Evolutionary conservation across 1,140 invertebrate genomes (phyloP).

Genomic region (Tribolium madens): DNA sequence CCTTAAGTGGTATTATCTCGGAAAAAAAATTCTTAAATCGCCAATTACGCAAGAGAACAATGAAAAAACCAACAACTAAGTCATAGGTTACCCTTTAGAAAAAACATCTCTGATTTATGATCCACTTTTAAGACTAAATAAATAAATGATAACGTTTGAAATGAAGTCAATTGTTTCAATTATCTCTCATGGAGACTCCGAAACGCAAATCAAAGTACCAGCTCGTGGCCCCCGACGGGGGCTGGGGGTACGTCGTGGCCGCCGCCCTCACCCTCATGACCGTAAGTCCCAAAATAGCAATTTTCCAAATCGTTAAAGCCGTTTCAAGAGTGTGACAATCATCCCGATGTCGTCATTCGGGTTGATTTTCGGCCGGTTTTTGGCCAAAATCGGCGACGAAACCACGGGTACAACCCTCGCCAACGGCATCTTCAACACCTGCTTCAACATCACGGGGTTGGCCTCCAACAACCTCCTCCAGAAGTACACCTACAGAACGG

Average conservation of each 20-base stretch:
- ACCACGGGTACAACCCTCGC: conserved; percentile 72
- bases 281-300: conserved; percentile 68
- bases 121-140: not conserved
- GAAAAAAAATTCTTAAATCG: not conserved
- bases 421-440: conserved; percentile 72
- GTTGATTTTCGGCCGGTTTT: conserved; percentile 74
- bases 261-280: conserved; percentile 71
- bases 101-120: not conserved
- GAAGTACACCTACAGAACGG: conserved; percentile 67
- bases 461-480: conserved; percentile 69
- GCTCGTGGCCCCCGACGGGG: conserved; percentile 71
- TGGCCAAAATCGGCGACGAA: conserved; percentile 71
- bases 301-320: not conserved
- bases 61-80: not conserved
- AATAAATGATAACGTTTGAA: not conserved
- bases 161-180: not conserved
- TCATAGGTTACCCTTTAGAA: too few species aligned
- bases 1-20: conserved; percentile 9
- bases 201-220: conserved; percentile 38
- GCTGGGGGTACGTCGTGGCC: conserved; percentile 74
- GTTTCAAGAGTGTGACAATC: conserved; percentile 69
- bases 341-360: conserved; percentile 74
- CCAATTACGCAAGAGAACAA: conserved; percentile 10
- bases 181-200: not conserved
- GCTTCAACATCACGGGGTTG: conserved; percentile 72